A percentile compares a stretch with the other conserved stretches of the same genome.
These are phyloP conservation scores for Poecile atricapillus DNA, from an alignment of 2,113 vertebrate species.

Conservation along the genomic window DNA sequence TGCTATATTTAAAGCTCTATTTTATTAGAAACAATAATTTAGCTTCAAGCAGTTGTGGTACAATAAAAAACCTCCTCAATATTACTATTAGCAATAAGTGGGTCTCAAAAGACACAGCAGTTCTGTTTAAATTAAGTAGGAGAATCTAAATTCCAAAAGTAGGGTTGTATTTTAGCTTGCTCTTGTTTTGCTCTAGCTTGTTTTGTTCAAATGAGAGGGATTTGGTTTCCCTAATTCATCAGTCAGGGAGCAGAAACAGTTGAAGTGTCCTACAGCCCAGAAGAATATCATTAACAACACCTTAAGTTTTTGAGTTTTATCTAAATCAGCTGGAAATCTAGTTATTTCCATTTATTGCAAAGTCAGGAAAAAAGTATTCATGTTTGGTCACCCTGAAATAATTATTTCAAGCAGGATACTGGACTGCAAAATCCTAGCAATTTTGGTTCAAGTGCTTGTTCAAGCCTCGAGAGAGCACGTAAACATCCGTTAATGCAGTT, in stretches of 20 bases:
- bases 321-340: not conserved
- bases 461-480: not conserved
- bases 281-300: not conserved
- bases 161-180: not conserved
- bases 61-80: not conserved
- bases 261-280: not conserved
- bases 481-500: not conserved
- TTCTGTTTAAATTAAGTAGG: not conserved
- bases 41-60: not conserved
- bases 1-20: constrained; percentile 18
- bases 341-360: not conserved
- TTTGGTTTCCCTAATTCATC: not conserved
- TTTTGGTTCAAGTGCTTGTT: not conserved
- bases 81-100: not conserved
- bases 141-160: not conserved
- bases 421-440: not conserved
- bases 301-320: not conserved
- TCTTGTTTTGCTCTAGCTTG: not conserved
- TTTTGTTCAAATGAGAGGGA: not conserved
- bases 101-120: not conserved
- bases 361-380: not conserved
- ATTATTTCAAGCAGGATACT: not conserved
- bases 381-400: not conserved
- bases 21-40: constrained; percentile 18
- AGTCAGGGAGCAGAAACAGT: not conserved